Evolutionary conservation across 2,888 invertebrate genomes (phyloP), one percentile per base, ranked within the genome.

Genomic region (Pseudanteris insignis): DNA sequence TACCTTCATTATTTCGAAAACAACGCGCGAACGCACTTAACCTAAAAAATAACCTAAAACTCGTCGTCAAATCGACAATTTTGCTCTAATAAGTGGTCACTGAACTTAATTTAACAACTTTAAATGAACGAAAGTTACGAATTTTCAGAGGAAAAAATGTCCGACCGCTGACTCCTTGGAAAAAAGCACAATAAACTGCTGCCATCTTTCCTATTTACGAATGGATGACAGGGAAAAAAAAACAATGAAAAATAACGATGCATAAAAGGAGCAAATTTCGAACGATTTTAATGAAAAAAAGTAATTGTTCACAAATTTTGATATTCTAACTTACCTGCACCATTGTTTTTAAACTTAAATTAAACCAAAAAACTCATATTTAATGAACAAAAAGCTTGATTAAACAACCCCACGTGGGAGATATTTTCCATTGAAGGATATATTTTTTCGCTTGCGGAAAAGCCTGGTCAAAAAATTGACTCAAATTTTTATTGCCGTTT

Each of bases 121-220:
- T 60, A 24, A 30, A 48, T 43, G 47, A 60, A 57, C 12, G 4
- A 41, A 43, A 54, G 47, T 60, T 50, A 59, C 55, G 59, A 57
- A 60, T 64, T 64, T 60, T 50, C 60, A 50, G 50, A 65, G 65
- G 75, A 73, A 76, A 75, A 77, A 77, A 77, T 77, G 76, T 78
- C 75, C 70, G 58, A 64, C 68, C 67, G 67, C 72, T 67, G 69
- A 70, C 66, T 67, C 67, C 63, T 54, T 70, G 70, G 76, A 77
- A 78, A 76, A 77, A 77, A 78, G 76, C 74, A 75, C 75, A 78
- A 77, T 77, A 79, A 78, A 79, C 79, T 76, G 78, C 78, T 79
- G 79, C 79, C 79, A 79, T 79, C 78, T 78, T 79, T 78, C 74
- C 77, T 77, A 78, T 79, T 79, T 79, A 78, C 78, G 78, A 77